Evolutionary conservation across 2,888 invertebrate species (phyloP), one percentile per base, ranked within the genome.

Genomic region (Sminthurides aquaticus): DNA sequence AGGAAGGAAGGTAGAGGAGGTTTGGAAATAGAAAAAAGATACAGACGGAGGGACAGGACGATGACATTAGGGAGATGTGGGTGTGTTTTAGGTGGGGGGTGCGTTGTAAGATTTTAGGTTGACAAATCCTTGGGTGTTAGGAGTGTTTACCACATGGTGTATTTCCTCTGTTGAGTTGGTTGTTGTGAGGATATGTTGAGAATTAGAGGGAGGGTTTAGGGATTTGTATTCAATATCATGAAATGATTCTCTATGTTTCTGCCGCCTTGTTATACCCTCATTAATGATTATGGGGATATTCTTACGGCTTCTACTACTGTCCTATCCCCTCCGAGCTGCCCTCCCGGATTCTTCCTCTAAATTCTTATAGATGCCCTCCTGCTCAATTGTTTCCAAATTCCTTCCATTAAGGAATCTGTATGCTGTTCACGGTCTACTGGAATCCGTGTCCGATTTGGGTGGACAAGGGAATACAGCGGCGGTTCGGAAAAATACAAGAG

Each of bases 381-480:
- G 61, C 55, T 62, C 57, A 62, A 62, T 62, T 62, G 62, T 48
- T 62, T 62, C 57, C 24, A 56, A 62, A 34, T 62, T 62, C 28
- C 48, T 18, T 57, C 62, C 48, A 62, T 62, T 62, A 62, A 56
- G 62, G 57, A 62, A 56, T 62, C 62, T 28, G 57, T 48, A 48
- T 34, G 43, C 15, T 5, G 8, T 15, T 34, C 43, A 34, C 43
- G 43, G 15, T 15, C 15, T 34, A 15, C 15, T 5, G 5, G 43
- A 34, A 34, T 11, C 15, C 43, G 8, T 15, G 43, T 34, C 43
- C 43, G 43, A 15, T 5, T 34, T 34, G 5, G 5, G 43, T 34
- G 43, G 43, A 34, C 43, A n/a, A n/a, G n/a, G n/a, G n/a, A n/a
- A n/a, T n/a, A 34, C 43, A 34, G 8, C 43, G 43, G 15, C 5